These are phyloP conservation scores for Gryllus bimaculatus DNA, from an alignment of 1,140 invertebrate species.

Conservation along the genomic window DNA sequence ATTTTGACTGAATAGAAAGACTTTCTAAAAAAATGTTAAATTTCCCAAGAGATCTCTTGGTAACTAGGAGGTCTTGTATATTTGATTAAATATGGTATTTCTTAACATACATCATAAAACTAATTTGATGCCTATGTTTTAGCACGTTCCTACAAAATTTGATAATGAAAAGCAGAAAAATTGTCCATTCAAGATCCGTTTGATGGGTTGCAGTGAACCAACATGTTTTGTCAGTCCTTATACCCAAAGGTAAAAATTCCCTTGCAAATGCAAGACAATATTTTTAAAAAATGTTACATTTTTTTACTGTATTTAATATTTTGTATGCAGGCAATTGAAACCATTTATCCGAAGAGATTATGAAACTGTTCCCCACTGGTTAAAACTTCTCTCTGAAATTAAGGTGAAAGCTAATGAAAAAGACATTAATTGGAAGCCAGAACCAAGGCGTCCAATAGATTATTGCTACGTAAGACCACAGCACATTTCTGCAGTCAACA, in stretches of 20 bases:
- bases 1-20: no score
- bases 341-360: slow-evolving; percentile 68
- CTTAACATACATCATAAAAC: no score
- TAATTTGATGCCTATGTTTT: not conserved
- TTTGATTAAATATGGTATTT: no score
- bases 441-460: slow-evolving; percentile 44
- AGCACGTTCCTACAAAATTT: not conserved
- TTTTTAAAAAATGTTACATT: not conserved
- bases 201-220: slow-evolving; percentile 33
- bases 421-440: slow-evolving; percentile 37
- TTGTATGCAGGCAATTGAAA: slow-evolving; percentile 50
- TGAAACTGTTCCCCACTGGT: slow-evolving; percentile 52
- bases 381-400: slow-evolving; percentile 61
- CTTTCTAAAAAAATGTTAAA: no score
- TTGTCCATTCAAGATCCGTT: slow-evolving; percentile 13
- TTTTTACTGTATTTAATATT: not conserved
- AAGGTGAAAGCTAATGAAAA: slow-evolving; percentile 50
- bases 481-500: slow-evolving; percentile 79
- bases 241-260: slow-evolving; percentile 31
- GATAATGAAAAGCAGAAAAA: not conserved
- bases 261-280: not conserved
- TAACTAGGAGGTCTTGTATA: no score
- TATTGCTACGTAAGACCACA: slow-evolving; percentile 79
- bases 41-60: no score
- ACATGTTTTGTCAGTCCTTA: slow-evolving; percentile 38